Percentiles rank a stretch among this genome's conserved stretches.
Evolutionary conservation across 2,797 vertebrate genomes (phyloP).

Genomic region (Sphaeramia orbicularis): DNA sequence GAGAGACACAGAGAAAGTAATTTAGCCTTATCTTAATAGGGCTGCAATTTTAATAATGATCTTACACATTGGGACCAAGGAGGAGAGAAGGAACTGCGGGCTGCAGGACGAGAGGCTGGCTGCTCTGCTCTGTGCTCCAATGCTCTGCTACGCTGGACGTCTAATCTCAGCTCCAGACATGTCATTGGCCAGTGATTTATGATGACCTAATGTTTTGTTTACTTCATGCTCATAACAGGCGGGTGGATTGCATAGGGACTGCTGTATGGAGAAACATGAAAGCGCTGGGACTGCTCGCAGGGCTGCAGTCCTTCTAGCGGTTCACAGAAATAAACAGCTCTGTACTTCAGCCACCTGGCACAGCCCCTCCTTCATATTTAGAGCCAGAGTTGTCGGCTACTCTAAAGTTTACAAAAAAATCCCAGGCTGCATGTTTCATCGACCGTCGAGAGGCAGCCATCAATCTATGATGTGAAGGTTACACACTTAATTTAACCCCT

Average conservation of each 20-base stretch:
- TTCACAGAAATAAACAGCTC: constrained; percentile 73
- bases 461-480: constrained; percentile 57
- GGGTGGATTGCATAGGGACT: constrained; percentile 70
- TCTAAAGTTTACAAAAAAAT: constrained; percentile 58
- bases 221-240: constrained; percentile 82
- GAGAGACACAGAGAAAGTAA: constrained; percentile 85
- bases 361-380: constrained; percentile 46
- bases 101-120: constrained; percentile 47
- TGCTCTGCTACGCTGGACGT: constrained; percentile 50
- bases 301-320: constrained; percentile 58
- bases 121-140: constrained; percentile 43
- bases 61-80: constrained; percentile 86
- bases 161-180: constrained; percentile 74
- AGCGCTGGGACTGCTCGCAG: constrained; percentile 60
- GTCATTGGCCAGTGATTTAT: constrained; percentile 80
- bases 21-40: constrained; percentile 90
- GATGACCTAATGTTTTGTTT: constrained; percentile 87
- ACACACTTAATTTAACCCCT: constrained; percentile 62
- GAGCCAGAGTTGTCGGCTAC: constrained; percentile 35
- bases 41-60: constrained; percentile 88
- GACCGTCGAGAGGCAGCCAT: constrained; percentile 57
- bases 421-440: constrained; percentile 46
- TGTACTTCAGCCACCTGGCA: constrained; percentile 72
- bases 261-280: constrained; percentile 79
- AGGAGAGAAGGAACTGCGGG: constrained; percentile 72